A percentile compares a stretch with the other conserved stretches of the same genome.
These are phyloP conservation scores for Chondrosia reniformis DNA, from an alignment of 37 sponge, comb jelly and placozoan species.

Conservation along the genomic window DNA sequence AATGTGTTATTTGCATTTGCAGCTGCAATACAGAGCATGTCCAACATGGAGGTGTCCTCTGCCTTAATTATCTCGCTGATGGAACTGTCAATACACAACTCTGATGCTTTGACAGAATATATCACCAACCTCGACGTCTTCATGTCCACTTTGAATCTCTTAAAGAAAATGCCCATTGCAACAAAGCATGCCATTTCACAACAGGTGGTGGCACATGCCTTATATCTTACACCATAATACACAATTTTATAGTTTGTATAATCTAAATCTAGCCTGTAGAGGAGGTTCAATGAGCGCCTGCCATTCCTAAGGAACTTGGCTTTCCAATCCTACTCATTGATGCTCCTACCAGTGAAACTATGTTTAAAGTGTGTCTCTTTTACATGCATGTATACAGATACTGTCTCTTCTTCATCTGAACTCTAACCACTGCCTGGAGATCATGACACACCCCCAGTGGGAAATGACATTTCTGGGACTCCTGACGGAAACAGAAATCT, in stretches of 20 bases:
- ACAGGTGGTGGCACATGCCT: slow-evolving; percentile 20
- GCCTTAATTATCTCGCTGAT: slow-evolving; percentile 43
- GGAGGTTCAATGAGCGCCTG: too few species aligned
- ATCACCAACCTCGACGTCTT: slow-evolving; percentile 47
- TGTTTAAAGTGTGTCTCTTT: too few species aligned
- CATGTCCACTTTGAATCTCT: slow-evolving; percentile 42
- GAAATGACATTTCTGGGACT: slow-evolving; percentile 64
- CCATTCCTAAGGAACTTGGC: too few species aligned
- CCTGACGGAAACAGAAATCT: slow-evolving; percentile 23
- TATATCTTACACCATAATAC: too few species aligned
- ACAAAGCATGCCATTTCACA: slow-evolving; percentile 54
- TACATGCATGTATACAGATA: slow-evolving; percentile 4
- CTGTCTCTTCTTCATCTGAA: slow-evolving; percentile 62
- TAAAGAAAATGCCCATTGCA: slow-evolving; percentile 28
- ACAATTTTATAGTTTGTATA: too few species aligned
- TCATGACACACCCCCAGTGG: slow-evolving; percentile 49
- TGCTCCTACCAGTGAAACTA: too few species aligned
- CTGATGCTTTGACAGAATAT: slow-evolving; percentile 37
- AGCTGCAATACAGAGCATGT: slow-evolving; percentile 53
- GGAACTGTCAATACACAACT: slow-evolving; percentile 56
- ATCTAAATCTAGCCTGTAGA: too few species aligned
- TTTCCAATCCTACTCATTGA: too few species aligned
- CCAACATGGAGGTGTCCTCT: slow-evolving; percentile 48
- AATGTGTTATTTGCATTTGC: too few species aligned
- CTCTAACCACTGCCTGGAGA: slow-evolving; percentile 44